Conservation (phyloP, 2,797 vertebrate species). For the Sibirionetta formosa region DNA sequence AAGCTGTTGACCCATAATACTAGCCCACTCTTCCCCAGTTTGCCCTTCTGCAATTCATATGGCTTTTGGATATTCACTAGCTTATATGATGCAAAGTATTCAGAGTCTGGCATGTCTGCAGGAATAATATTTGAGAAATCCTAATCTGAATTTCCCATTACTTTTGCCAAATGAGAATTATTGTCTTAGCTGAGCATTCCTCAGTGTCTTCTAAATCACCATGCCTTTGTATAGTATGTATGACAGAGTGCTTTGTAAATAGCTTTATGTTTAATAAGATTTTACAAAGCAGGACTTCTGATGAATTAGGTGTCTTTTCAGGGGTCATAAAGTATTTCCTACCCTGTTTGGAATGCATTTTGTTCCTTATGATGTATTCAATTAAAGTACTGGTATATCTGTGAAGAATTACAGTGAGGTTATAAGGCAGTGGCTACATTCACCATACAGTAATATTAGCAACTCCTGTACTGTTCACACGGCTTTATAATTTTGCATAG, state of each 20-base stretch:
- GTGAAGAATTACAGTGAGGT: slow-evolving; percentile 41
- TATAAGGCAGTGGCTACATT: slow-evolving; percentile 30
- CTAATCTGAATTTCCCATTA: neutral
- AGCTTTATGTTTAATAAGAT: slow-evolving; percentile 39
- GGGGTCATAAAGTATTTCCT: slow-evolving; percentile 47
- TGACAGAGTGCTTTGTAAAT: slow-evolving; percentile 37
- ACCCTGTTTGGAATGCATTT: neutral
- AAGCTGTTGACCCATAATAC: neutral
- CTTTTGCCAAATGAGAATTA: neutral
- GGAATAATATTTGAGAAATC: neutral
- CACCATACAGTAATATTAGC: slow-evolving; percentile 38
- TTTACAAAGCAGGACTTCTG: slow-evolving; percentile 25
- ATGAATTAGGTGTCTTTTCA: slow-evolving; percentile 58
- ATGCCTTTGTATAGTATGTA: neutral
- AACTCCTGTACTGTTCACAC: slow-evolving; percentile 36
- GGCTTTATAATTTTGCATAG: neutral
- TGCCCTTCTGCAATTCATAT: neutral
- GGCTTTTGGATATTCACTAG: neutral
- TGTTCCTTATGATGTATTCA: slow-evolving; percentile 33
- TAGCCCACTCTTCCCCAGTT: neutral
- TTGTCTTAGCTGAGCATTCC: neutral
- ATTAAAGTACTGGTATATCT: slow-evolving; percentile 33
- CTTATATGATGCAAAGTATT: neutral
- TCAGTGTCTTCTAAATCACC: neutral
- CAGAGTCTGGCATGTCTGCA: neutral